Conservation (phyloP, 2,888 invertebrate species). For the Drosophila siamana region DNA sequence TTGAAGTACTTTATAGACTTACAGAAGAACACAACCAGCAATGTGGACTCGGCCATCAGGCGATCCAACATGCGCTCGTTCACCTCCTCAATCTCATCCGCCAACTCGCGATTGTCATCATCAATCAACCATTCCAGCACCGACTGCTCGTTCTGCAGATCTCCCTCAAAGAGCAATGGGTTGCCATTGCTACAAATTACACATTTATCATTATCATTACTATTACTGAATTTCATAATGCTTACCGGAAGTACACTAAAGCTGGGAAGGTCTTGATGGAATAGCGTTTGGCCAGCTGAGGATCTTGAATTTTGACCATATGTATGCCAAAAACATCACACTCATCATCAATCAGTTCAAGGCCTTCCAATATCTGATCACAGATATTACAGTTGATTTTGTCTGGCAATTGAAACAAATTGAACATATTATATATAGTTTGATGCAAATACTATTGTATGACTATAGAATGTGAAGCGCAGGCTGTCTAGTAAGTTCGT, state of each 20-base stretch:
- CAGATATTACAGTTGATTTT: conserved; percentile 96
- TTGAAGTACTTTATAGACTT: conserved; percentile 83
- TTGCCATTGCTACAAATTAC: conserved; percentile 90
- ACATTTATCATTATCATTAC: conserved; percentile 37
- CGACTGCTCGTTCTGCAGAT: conserved; percentile 95
- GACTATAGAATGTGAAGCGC: conserved; percentile 29
- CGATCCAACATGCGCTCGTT: conserved; percentile 95
- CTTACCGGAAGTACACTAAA: conserved; percentile 93
- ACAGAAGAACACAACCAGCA: conserved; percentile 97
- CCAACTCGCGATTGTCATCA: conserved; percentile 96
- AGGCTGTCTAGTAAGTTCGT: conserved; percentile 31
- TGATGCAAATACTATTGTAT: background rate
- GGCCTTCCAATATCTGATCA: conserved; percentile 94
- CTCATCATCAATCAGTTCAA: conserved; percentile 96
- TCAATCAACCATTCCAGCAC: conserved; percentile 97
- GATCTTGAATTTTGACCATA: conserved; percentile 96
- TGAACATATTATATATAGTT: background rate
- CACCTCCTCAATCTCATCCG: conserved; percentile 97
- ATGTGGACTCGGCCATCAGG: conserved; percentile 93
- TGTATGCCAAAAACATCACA: conserved; percentile 97
- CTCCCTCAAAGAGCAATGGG: conserved; percentile 95
- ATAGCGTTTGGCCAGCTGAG: conserved; percentile 95
- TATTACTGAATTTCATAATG: too few relatives aligned
- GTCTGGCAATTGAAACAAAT: conserved; percentile 86
- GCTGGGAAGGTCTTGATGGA: conserved; percentile 98